Base-by-base conservation (phyloP, 2,797 vertebrate genomes). In the Falco peregrinus region DNA sequence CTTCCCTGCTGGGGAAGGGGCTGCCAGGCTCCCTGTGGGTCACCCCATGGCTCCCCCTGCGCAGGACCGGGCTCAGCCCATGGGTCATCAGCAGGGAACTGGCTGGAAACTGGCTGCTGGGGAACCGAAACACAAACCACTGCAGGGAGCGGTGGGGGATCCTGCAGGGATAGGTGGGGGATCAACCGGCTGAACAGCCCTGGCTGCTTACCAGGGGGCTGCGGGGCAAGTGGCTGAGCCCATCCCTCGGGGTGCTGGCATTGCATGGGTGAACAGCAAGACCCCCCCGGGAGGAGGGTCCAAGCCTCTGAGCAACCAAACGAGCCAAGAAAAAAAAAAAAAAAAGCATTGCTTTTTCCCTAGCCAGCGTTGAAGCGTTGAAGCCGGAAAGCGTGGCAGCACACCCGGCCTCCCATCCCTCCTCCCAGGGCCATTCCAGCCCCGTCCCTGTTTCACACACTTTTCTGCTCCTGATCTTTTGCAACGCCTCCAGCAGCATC, bases 321-420 rank as follows among this genome's bases (percentile, higher is more conserved):
- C 2, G n/a, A 9, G 35, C 26, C 33, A 28, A 1, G 43, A 43
- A 11, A 37, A 57, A 15, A 22, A 64, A 29, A 13, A 6, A 14
- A 26, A 61, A 37, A 37, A 37, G 7, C 11, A 10, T 41, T 0
- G 0, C 20, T 10, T 5, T 39, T 45, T 31, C 22, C 51, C 50
- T 31, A 15, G 35, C 3, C 37, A 37, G 37, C 37, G 37, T 37
- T 37, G 37, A 4, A 41, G 10, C 3, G 0, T 3, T 7, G 31
- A 29, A 39, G 59, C 3, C 4, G 4, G 35, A 35, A 33, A 17
- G 6, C 1, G 3, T 7, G 5, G 1, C 1, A 0, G 18, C 2
- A 5, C 16, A 4, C 7, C 24, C 67, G 69, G 47, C 64, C 59
- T 73, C 33, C 29, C 25, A 1, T 2, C 48, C 65, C 25, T 41